Evolutionary conservation across 2,888 invertebrate genomes (phyloP).

Genomic region (Axea sp.): DNA sequence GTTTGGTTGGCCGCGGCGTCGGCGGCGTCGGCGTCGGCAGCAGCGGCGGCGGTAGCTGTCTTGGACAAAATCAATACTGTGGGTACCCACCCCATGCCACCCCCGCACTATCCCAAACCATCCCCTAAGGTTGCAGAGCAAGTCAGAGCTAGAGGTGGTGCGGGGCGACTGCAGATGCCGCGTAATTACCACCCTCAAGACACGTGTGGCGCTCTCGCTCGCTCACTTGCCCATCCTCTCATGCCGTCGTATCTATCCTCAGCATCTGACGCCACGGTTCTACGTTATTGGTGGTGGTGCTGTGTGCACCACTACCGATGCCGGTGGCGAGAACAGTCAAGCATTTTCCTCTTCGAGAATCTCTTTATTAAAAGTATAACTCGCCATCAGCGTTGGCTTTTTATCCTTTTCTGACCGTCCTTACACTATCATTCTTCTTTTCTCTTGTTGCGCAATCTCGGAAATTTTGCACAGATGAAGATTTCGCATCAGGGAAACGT

Average conservation of each 20-base stretch:
- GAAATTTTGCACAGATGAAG: slow-evolving; percentile 14
- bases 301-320: slow-evolving; percentile 44
- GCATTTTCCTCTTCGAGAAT: slow-evolving; percentile 66
- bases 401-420: slow-evolving; percentile 27
- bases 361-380: slow-evolving; percentile 78
- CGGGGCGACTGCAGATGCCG: slow-evolving; percentile 78
- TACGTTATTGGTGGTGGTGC: slow-evolving; percentile 53
- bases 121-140: slow-evolving; percentile 75
- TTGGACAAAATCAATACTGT: slow-evolving; percentile 80
- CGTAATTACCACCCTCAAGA: slow-evolving; percentile 80
- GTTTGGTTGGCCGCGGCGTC: slow-evolving; percentile 79
- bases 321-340: slow-evolving; percentile 45
- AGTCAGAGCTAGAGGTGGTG: slow-evolving; percentile 71
- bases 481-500: slow-evolving; percentile 10
- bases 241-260: slow-evolving; percentile 63
- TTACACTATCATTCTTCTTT: too few species aligned
- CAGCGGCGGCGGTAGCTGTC: slow-evolving; percentile 73
- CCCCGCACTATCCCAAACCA: slow-evolving; percentile 66
- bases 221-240: slow-evolving; percentile 59
- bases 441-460: slow-evolving; percentile 17
- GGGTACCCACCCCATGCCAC: slow-evolving; percentile 74
- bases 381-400: slow-evolving; percentile 63
- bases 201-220: slow-evolving; percentile 75
- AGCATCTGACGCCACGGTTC: slow-evolving; percentile 60
- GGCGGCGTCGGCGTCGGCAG: slow-evolving; percentile 70